Evolutionary conservation across 2,797 vertebrate genomes (phyloP), one percentile per base, ranked within the genome.

Genomic region (Brachyrhaphis roseni): DNA sequence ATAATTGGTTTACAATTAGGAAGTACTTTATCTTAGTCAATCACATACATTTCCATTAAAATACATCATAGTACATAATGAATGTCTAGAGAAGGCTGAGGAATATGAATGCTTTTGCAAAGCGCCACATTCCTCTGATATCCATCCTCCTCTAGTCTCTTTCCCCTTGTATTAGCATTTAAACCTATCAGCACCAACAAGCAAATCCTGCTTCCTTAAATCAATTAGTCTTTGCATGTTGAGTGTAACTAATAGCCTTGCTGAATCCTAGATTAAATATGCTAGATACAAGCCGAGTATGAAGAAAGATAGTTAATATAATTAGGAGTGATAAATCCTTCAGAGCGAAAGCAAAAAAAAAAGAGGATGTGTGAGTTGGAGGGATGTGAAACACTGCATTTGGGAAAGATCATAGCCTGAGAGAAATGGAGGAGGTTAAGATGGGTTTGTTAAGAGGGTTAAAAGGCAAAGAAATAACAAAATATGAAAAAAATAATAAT

Each of bases 261-360:
- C 89, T 91, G 88, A 89, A 92, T 92, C 89, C 91, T 23, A 92
- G 93, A 95, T 94, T 94, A 93, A 95, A 95, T 93, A 93, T 92
- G 90, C 82, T 89, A 86, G 91, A 94, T 93, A 92, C 91, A 92
- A 91, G 90, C 76, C 15, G 85, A 82, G 89, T 90, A 93, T 90
- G 88, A 90, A 85, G 88, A 86, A 18, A 49, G 86, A 87, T 88
- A 87, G 92, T 93, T 93, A 87, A 92, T 92, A 94, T 95, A 93
- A 95, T 95, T 93, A 94, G 91, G 89, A 91, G 84, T 87, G 91
- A 94, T 93, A 93, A 92, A 93, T 92, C 88, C 79, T 85, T 89
- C 77, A 74, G 84, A 80, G 85, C 49, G 31, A 11, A 62, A 55
- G 72, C 11, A 53, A 23, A 59, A 28, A 43, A 31, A 46, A 39